phyloP scores from a whole-genome alignment of 2,113 vertebrate genomes.

The Atractosteus spatula region DNA sequence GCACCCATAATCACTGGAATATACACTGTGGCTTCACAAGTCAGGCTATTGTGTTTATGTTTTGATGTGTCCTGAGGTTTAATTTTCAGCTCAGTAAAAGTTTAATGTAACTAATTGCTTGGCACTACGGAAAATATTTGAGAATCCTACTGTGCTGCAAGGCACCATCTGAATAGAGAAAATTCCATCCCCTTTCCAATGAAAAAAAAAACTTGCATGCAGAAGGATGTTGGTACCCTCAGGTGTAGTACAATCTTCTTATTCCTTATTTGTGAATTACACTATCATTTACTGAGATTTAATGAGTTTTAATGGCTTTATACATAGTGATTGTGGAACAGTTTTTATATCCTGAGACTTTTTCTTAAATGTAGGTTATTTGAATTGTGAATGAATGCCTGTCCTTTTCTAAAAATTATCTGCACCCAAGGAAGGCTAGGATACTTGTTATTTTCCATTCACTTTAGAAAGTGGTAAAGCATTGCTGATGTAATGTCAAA shows the following conservation, averaged over 20 bases:
- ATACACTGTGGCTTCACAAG: too few relatives aligned
- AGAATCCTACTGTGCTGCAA: not conserved
- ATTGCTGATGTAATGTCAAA: slow-evolving; percentile 26
- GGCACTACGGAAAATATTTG: not conserved
- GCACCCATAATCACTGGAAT: too few relatives aligned
- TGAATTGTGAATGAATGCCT: too few relatives aligned
- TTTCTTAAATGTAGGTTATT: too few relatives aligned
- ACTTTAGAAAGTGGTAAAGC: slow-evolving; percentile 24
- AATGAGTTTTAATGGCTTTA: too few relatives aligned
- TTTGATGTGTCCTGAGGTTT: not conserved
- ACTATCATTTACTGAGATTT: not conserved
- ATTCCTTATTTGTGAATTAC: not conserved
- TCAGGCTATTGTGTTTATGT: not conserved
- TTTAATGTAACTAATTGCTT: not conserved
- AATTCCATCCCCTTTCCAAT: not conserved
- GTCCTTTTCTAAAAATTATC: too few relatives aligned
- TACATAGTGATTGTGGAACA: too few relatives aligned
- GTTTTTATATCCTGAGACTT: too few relatives aligned
- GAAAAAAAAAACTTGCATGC: not conserved
- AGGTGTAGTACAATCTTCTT: not conserved
- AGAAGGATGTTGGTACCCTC: not conserved
- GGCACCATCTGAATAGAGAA: slow-evolving; percentile 4
- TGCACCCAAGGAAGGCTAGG: slow-evolving; percentile 1
- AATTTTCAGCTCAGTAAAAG: slow-evolving; percentile 1
- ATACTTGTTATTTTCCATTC: slow-evolving; percentile 33